Conservation (phyloP, 1,140 invertebrate species). For the Psilanteris sp. region DNA sequence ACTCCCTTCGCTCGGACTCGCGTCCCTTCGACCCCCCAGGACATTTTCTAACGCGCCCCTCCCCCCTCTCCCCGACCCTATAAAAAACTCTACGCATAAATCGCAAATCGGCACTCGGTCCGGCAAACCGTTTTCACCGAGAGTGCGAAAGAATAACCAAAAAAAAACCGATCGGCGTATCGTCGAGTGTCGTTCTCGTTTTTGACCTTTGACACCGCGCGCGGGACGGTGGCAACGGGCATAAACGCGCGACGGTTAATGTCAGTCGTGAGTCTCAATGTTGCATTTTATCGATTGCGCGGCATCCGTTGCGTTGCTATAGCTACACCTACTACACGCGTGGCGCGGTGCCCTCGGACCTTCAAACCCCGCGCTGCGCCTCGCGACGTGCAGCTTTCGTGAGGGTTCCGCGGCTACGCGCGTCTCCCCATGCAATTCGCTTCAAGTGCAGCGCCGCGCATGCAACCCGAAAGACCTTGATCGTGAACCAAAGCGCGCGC, state of each 20-base stretch:
- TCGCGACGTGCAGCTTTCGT: conserved; percentile 51
- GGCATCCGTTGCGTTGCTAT: conserved; percentile 63
- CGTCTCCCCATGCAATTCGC: conserved; percentile 26
- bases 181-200: neutral
- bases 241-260: conserved; percentile 45
- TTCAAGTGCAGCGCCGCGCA: conserved; percentile 52
- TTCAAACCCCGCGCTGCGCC: conserved; percentile 58
- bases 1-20: no score
- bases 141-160: neutral
- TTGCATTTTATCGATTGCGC: conserved; percentile 64
- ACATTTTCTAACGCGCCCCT: no score
- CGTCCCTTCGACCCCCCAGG: no score
- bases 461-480: conserved; percentile 61
- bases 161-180: neutral
- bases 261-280: conserved; percentile 56
- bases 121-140: no score
- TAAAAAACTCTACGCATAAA: no score
- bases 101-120: no score
- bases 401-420: conserved; percentile 43
- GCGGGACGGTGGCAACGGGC: conserved; percentile 32
- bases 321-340: conserved; percentile 63
- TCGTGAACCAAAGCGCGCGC: conserved; percentile 53
- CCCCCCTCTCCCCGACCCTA: no score
- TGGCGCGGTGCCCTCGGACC: conserved; percentile 57
- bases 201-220: conserved; percentile 41